Percentiles rank a stretch among this genome's conserved stretches.
These are phyloP conservation scores for Riparia riparia DNA, from an alignment of 2,113 vertebrate genomes.

Conservation along the genomic window DNA sequence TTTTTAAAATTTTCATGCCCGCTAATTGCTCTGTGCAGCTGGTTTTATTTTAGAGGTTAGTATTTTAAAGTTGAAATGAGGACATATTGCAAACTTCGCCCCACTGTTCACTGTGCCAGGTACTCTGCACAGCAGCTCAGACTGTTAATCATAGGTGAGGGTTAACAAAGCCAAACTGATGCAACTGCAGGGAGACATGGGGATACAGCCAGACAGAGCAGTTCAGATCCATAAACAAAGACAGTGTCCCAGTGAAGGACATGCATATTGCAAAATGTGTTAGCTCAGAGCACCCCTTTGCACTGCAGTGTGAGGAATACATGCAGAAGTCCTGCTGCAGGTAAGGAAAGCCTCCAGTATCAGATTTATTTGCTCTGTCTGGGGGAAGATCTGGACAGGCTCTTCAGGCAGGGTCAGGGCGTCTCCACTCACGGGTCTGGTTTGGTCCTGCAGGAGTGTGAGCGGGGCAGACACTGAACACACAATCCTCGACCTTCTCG, in stretches of 20 bases:
- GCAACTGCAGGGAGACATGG: neutral
- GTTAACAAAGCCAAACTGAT: neutral
- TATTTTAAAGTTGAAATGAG: constrained; percentile 43
- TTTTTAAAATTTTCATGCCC: neutral
- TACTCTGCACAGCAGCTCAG: neutral
- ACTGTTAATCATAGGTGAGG: neutral
- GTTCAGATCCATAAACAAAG: neutral
- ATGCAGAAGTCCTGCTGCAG: neutral
- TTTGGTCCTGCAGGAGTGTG: neutral
- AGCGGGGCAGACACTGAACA: accelerated
- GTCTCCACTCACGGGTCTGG: neutral
- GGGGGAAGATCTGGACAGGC: neutral
- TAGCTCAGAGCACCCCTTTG: neutral
- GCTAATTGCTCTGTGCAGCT: constrained; percentile 1
- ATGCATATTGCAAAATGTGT: neutral
- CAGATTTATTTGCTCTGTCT: neutral
- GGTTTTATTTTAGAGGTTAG: constrained; percentile 27
- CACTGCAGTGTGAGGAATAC: neutral
- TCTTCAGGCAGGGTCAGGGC: neutral
- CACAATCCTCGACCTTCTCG: accelerated
- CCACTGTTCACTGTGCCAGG: neutral
- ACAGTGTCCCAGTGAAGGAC: neutral
- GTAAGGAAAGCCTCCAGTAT: neutral
- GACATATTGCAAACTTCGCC: neutral
- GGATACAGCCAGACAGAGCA: neutral